phyloP scores from a whole-genome alignment of 2,113 vertebrate genomes.

The Aramus guarauna region DNA sequence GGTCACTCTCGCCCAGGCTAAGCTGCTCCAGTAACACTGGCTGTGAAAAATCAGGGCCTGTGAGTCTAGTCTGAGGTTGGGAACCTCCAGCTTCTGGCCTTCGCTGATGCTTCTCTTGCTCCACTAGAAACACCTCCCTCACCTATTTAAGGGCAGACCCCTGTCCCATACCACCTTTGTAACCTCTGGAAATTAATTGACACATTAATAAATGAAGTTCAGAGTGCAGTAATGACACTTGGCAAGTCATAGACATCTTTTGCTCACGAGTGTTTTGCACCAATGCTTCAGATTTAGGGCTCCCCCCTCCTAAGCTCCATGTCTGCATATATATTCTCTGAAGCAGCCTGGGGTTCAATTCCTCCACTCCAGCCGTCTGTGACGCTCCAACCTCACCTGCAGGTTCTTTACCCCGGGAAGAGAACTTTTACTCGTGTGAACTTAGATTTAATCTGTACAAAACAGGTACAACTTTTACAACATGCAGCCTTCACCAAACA shows the following conservation, averaged over 20 bases:
- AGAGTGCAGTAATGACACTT: background rate
- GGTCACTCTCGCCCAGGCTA: background rate
- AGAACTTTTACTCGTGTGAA: background rate
- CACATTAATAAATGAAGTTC: background rate
- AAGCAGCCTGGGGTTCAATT: background rate
- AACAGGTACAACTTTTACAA: background rate
- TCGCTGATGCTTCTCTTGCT: background rate
- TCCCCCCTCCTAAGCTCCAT: background rate
- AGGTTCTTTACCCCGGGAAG: background rate
- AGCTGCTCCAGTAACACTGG: background rate
- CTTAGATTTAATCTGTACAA: background rate
- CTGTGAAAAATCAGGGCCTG: fast-evolving
- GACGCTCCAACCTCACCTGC: background rate
- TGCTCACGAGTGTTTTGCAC: background rate
- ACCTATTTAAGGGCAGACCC: background rate
- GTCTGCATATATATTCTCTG: background rate
- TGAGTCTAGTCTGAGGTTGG: background rate
- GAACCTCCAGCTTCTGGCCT: background rate
- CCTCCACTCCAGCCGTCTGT: background rate
- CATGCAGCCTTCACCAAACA: background rate
- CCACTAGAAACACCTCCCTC: background rate
- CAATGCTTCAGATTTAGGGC: background rate
- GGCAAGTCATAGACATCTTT: fast-evolving
- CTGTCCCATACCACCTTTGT: background rate
- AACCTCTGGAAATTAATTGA: background rate